Conservation (phyloP, 1,140 invertebrate genomes). For the Cherax destructor region DNA sequence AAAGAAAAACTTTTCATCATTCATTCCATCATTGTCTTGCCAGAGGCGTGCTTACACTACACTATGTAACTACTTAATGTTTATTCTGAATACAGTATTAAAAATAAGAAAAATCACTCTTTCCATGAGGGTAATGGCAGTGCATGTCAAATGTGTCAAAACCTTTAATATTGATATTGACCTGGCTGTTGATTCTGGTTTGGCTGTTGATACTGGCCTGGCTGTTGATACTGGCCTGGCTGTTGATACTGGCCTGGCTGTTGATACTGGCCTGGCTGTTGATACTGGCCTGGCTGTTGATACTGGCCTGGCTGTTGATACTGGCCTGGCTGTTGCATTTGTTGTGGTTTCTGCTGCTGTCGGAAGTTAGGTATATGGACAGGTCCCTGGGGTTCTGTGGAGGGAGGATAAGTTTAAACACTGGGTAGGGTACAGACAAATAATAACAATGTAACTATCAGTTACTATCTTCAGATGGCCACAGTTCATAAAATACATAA, state of each 20-base stretch:
- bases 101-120: too few species aligned
- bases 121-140: background rate
- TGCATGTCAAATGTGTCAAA: background rate
- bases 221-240: slow-evolving; percentile 11
- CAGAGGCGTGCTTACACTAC: too few species aligned
- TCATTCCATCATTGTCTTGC: too few species aligned
- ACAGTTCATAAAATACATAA: background rate
- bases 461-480: background rate
- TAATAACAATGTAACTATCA: background rate
- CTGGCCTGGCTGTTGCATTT: slow-evolving; percentile 13
- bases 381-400: slow-evolving; percentile 64
- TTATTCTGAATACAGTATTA: too few species aligned
- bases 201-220: slow-evolving; percentile 25
- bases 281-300: slow-evolving; percentile 20
- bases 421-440: background rate
- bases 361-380: slow-evolving; percentile 57
- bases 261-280: slow-evolving; percentile 11
- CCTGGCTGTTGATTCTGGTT: slow-evolving; percentile 36
- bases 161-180: background rate
- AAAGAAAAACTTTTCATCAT: too few species aligned
- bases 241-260: slow-evolving; percentile 33
- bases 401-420: slow-evolving; percentile 8
- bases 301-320: slow-evolving; percentile 28
- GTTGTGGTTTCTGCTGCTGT: slow-evolving; percentile 31
- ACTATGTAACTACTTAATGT: too few species aligned